phyloP scores from a whole-genome alignment of 1,140 invertebrate genomes.

The Hycleus cichorii region DNA sequence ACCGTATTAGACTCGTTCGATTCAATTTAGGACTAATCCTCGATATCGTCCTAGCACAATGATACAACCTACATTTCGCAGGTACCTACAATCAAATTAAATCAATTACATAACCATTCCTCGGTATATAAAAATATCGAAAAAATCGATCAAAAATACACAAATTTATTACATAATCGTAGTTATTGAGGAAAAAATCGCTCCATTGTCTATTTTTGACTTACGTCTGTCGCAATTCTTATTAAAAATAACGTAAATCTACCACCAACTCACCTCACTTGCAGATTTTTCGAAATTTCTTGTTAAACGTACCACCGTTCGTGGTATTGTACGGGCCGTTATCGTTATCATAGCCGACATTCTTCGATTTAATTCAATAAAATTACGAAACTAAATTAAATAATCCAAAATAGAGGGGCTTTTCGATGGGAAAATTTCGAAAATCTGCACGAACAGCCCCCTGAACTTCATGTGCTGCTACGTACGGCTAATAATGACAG shows the following conservation, averaged over 20 bases:
- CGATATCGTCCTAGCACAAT: slow-evolving; percentile 9
- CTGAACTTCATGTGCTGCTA: no score
- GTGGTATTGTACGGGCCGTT: slow-evolving; percentile 34
- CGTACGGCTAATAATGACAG: no score
- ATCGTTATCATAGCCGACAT: slow-evolving; percentile 32
- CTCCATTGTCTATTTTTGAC: slow-evolving; percentile 12
- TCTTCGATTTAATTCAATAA: background rate
- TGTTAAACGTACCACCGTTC: slow-evolving; percentile 32
- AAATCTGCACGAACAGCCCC: no score
- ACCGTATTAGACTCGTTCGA: background rate
- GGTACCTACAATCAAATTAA: slow-evolving; percentile 10
- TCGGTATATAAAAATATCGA: background rate
- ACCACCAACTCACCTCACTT: slow-evolving; percentile 33
- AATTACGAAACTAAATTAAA: no score
- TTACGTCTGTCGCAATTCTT: slow-evolving; percentile 6
- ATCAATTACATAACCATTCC: slow-evolving; percentile 19
- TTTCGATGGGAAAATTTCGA: no score
- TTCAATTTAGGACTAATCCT: background rate
- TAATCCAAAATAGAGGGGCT: no score
- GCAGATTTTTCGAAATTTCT: slow-evolving; percentile 34
- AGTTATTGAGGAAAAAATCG: slow-evolving; percentile 9
- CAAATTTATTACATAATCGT: slow-evolving; percentile 23
- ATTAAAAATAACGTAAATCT: slow-evolving; percentile 5
- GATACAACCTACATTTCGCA: slow-evolving; percentile 10
- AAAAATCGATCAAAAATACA: background rate